Conservation (phyloP, 2,113 vertebrate genomes). For the Telmatochromis sp. region DNA sequence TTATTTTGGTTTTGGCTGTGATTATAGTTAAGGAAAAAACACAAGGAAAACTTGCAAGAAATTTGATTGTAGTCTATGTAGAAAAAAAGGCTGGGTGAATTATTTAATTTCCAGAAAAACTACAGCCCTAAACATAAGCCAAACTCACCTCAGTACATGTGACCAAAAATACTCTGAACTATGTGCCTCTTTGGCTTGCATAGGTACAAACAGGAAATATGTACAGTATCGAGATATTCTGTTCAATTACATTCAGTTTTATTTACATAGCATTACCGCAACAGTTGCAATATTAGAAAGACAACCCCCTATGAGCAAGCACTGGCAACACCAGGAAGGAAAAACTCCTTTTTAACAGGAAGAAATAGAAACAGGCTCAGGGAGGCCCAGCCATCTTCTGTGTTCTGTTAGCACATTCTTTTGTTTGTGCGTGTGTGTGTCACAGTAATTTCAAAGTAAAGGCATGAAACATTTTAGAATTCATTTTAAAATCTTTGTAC, state of each 20-base stretch:
- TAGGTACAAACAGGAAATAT: not conserved
- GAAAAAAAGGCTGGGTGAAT: not conserved
- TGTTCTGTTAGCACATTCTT: not conserved
- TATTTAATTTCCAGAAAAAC: not conserved
- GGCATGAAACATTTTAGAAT: not conserved
- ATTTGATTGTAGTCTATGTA: not conserved
- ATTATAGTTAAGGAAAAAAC: not conserved
- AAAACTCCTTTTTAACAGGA: not conserved
- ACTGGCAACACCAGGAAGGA: not conserved
- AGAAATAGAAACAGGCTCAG: not conserved
- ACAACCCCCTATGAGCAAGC: not conserved
- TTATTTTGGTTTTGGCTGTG: not conserved
- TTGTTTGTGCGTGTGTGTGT: not conserved
- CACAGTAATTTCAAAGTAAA: not conserved
- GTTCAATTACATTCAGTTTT: not conserved
- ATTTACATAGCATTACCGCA: not conserved
- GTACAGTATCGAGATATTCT: not conserved
- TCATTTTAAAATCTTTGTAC: not conserved
- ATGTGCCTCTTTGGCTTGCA: not conserved
- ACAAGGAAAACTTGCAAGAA: not conserved
- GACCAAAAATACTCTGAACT: not conserved
- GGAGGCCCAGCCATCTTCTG: not conserved
- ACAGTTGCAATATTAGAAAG: not conserved
- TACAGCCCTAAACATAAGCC: not conserved
- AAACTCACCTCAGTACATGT: not conserved